Evolutionary conservation across 2,113 vertebrate genomes (phyloP).

Genomic region (Cinclus cinclus): DNA sequence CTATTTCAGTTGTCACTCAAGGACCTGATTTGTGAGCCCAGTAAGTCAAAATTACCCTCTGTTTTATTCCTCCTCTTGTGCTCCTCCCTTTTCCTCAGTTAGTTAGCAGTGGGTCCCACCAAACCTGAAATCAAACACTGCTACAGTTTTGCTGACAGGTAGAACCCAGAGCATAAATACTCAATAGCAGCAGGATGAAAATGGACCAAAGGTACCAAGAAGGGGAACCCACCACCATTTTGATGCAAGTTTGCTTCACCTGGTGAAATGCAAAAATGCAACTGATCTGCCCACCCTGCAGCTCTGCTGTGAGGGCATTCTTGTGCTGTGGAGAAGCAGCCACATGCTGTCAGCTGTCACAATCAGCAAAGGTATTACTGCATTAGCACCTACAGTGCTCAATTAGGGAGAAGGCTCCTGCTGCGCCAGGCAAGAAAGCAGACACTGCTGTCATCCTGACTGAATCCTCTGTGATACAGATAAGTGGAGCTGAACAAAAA

Average conservation of each 20-base stretch:
- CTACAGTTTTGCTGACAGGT: not conserved
- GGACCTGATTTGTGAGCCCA: not conserved
- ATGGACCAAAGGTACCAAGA: not conserved
- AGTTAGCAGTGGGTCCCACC: not conserved
- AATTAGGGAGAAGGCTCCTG: not conserved
- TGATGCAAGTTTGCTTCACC: not conserved
- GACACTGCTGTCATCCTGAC: not conserved
- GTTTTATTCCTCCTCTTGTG: not conserved
- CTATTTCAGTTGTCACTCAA: not conserved
- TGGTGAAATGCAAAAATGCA: not conserved
- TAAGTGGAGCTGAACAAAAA: not conserved
- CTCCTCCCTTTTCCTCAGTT: not conserved
- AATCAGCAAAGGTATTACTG: not conserved
- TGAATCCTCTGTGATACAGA: not conserved
- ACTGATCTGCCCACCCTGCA: not conserved
- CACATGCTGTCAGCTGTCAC: not conserved
- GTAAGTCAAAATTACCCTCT: not conserved
- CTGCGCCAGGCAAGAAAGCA: not conserved
- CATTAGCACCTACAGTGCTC: not conserved
- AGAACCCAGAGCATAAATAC: not conserved
- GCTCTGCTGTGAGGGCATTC: not conserved
- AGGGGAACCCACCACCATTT: not conserved
- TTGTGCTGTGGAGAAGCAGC: not conserved
- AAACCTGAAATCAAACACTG: not conserved
- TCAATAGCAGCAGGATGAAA: not conserved